These are phyloP conservation scores for Dicaeum eximium DNA, from an alignment of 2,113 vertebrate species.

Conservation along the genomic window DNA sequence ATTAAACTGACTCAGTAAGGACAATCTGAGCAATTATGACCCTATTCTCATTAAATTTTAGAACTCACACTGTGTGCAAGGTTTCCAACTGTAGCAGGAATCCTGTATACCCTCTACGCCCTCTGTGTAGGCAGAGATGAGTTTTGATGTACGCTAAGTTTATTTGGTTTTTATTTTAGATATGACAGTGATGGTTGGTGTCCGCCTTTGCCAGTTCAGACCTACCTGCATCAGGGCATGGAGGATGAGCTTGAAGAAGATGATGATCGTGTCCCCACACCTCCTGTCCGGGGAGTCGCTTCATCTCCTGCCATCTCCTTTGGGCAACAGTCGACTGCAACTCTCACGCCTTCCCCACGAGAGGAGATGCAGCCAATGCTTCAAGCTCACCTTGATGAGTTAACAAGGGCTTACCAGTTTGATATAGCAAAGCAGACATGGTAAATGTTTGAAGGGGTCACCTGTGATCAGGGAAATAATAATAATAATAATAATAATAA, in stretches of 20 bases:
- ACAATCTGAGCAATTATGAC: background rate
- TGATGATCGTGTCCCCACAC: slow-evolving; percentile 94
- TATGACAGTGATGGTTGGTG: slow-evolving; percentile 98
- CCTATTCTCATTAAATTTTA: background rate
- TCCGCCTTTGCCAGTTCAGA: slow-evolving; percentile 91
- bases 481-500: background rate
- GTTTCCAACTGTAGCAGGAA: background rate
- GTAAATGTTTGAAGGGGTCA: slow-evolving; percentile 67
- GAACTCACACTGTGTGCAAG: background rate
- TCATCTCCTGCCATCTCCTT: slow-evolving; percentile 96
- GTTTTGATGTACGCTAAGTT: background rate
- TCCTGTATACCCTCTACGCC: background rate
- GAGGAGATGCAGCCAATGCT: slow-evolving; percentile 98
- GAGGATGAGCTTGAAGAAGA: slow-evolving; percentile 98
- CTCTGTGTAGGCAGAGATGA: background rate
- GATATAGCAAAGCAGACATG: slow-evolving; percentile 97
- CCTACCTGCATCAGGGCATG: slow-evolving; percentile 96
- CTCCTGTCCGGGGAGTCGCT: slow-evolving; percentile 92
- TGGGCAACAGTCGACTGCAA: slow-evolving; percentile 96
- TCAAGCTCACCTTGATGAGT: slow-evolving; percentile 93
- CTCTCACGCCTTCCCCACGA: slow-evolving; percentile 92
- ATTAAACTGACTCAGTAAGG: background rate
- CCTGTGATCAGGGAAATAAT: background rate
- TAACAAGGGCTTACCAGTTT: slow-evolving; percentile 96
- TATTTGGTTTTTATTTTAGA: slow-evolving; percentile 67